These are phyloP conservation scores for Galleria mellonella DNA, from an alignment of 1,140 invertebrate species.

Conservation along the genomic window DNA sequence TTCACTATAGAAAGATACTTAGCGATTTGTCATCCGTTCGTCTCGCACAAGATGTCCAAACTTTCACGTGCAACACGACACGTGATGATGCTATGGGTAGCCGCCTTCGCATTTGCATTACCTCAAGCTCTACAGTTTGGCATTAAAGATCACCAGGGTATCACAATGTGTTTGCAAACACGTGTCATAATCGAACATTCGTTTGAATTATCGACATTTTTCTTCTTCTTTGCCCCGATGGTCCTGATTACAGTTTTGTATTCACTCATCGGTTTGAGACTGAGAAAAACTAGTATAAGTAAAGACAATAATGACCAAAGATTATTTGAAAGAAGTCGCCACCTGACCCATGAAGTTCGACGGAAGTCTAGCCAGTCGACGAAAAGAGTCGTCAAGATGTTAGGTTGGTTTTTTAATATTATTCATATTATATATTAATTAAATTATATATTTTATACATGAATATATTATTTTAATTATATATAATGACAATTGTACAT, in stretches of 20 bases:
- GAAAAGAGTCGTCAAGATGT: slow-evolving; percentile 75
- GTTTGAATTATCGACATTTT: slow-evolving; percentile 88
- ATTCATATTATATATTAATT: too few relatives aligned
- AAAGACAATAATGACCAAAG: slow-evolving; percentile 59
- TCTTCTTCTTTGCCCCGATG: slow-evolving; percentile 92
- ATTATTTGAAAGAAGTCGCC: slow-evolving; percentile 22
- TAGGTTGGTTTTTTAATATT: slow-evolving; percentile 74
- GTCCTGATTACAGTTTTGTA: slow-evolving; percentile 89
- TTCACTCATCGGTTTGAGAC: slow-evolving; percentile 85
- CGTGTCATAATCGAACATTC: slow-evolving; percentile 80
- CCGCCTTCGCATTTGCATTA: slow-evolving; percentile 83
- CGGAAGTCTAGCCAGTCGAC: slow-evolving; percentile 70
- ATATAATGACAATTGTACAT: too few relatives aligned
- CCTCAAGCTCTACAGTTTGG: slow-evolving; percentile 87
- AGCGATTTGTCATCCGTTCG: slow-evolving; percentile 85
- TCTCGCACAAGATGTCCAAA: slow-evolving; percentile 89
- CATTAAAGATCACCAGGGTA: slow-evolving; percentile 64
- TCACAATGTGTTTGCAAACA: slow-evolving; percentile 76
- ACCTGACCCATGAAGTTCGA: slow-evolving; percentile 30
- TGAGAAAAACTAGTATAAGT: slow-evolving; percentile 78
- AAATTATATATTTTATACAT: too few relatives aligned
- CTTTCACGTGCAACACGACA: slow-evolving; percentile 84
- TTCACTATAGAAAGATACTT: slow-evolving; percentile 89
- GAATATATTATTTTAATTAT: too few relatives aligned
- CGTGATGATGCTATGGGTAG: slow-evolving; percentile 83